Conservation (phyloP, 2,888 invertebrate species). For the Dilophus febrilis region DNA sequence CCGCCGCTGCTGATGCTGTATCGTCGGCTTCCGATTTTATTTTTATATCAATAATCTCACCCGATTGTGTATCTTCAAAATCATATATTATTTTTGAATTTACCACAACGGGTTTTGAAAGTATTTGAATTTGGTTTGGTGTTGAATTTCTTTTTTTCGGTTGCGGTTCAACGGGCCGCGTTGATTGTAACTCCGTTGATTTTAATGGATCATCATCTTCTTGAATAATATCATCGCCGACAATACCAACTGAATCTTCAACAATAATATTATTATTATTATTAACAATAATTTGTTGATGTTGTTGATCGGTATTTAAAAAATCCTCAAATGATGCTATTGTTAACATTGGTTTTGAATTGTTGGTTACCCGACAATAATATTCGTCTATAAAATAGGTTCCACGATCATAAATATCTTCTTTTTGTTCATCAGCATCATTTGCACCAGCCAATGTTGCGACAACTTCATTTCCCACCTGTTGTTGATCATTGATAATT, state of each 20-base stretch:
- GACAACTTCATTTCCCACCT: no score
- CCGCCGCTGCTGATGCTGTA: conserved; percentile 36
- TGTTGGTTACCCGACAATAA: conserved; percentile 58
- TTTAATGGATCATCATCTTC: conserved; percentile 19
- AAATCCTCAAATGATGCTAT: conserved; percentile 36
- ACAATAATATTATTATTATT: background rate
- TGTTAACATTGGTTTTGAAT: conserved; percentile 44
- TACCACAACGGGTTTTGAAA: no score
- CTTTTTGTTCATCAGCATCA: conserved; percentile 30
- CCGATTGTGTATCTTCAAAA: conserved; percentile 25
- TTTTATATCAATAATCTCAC: conserved; percentile 33
- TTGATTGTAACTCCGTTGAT: conserved; percentile 18
- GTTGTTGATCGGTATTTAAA: no score
- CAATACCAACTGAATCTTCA: background rate
- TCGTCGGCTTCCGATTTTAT: conserved; percentile 32
- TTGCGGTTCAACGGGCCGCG: no score
- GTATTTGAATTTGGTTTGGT: no score
- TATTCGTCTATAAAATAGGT: conserved; percentile 73
- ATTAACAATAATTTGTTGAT: no score
- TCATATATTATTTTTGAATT: conserved; percentile 19
- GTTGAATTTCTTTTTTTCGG: no score
- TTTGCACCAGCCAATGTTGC: background rate
- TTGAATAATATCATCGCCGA: background rate
- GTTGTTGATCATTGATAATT: no score
- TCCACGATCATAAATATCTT: no score